Evolutionary conservation across 2,888 invertebrate genomes (phyloP), one percentile per base, ranked within the genome.

Genomic region (Ptychoptera albimana): DNA sequence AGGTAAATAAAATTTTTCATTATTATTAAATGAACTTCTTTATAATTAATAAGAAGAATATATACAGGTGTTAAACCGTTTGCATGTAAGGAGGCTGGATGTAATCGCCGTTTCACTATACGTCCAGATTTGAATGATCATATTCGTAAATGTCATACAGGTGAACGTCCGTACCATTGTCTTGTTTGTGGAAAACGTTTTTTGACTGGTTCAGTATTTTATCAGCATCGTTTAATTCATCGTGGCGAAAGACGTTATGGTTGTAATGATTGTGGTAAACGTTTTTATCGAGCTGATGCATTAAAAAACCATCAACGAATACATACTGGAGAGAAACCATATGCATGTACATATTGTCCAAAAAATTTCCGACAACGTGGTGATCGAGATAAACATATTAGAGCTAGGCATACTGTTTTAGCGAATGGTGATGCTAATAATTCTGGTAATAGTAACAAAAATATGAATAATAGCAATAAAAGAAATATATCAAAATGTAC

Each of bases 211-310:
- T 75, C 75, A 0, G 75, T 76, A 8, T 76, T 73, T 50, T 76
- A 76, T 54, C 75, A 76, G 51, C 75, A 76, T 53, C 65, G 75
- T 7, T 57, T 76, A 8, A 76, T 76, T 46, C 75, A 76, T 50
- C 72, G 74, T 1, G 75, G 75, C 9, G 75, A 76, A 52, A 64
- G 75, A 37, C 67, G 76, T 45, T 77, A 77, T 51, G 75, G 73
- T 40, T 77, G 77, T 53, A 71, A 74, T 46, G 73, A 75, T 48
- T 77, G 77, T 49, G 70, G 72, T 5, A 76, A 75, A 55, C 62
- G 75, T 4, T 77, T 77, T 52, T 75, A 75, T 52, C 67, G 77
- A 29, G 75, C 77, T 0, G 76, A 76, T 54, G 76, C 76, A 2
- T 53, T 77, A 10, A 77, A 76, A 53, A 76, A 76, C 54, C 72